These are phyloP conservation scores for Drosophila teissieri DNA, from an alignment of 1,140 invertebrate genomes.

Conservation along the genomic window DNA sequence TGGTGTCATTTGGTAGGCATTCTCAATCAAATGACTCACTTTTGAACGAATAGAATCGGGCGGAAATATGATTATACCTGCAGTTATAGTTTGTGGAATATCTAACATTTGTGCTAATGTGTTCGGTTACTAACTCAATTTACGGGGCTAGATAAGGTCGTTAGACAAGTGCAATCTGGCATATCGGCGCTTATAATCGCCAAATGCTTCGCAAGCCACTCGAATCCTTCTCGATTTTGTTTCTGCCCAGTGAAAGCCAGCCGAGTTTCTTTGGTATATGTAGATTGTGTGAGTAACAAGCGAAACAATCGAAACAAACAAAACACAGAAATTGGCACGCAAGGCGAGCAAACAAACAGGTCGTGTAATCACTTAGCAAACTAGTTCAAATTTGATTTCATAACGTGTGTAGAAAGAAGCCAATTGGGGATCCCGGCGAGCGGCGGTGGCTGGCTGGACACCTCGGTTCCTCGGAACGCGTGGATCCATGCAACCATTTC, in stretches of 20 bases:
- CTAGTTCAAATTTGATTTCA: constrained; percentile 43
- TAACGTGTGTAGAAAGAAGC: constrained; percentile 34
- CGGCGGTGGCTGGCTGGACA: constrained; percentile 20
- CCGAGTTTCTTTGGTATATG: constrained; percentile 15
- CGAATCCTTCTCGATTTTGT: neutral
- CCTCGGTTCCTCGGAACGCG: constrained; percentile 23
- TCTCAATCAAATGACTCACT: too few relatives aligned
- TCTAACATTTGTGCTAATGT: neutral
- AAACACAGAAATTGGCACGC: constrained; percentile 32
- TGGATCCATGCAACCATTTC: constrained; percentile 20
- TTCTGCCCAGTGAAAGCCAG: constrained; percentile 18
- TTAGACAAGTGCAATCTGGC: neutral
- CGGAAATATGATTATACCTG: neutral
- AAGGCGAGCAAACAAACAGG: constrained; percentile 32
- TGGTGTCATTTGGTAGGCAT: neutral
- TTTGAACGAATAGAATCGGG: neutral
- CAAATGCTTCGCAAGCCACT: neutral
- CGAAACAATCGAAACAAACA: constrained; percentile 18
- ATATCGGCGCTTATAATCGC: neutral
- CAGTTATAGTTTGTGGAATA: neutral
- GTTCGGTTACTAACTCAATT: constrained; percentile 2
- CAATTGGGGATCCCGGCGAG: constrained; percentile 41
- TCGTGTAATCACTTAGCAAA: constrained; percentile 45
- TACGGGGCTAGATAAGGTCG: neutral
- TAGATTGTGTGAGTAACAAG: constrained; percentile 33